Base-by-base conservation (phyloP, 2,113 vertebrate genomes). In the Meles meles region DNA sequence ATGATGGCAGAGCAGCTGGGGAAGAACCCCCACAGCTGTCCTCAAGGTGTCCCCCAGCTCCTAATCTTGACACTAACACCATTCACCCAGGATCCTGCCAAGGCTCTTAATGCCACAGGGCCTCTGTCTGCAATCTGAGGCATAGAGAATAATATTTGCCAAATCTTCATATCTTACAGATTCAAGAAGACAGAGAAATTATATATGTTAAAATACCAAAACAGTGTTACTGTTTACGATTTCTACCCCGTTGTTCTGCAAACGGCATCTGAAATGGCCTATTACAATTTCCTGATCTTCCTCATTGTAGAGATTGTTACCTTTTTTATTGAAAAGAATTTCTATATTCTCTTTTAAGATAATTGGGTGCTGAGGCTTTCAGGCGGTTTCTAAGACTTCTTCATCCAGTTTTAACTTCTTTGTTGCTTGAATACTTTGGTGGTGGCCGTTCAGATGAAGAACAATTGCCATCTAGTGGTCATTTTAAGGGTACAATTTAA, bases 381-480 rank as follows among this genome's bases (percentile, higher is more conserved):
- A 63, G 79, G 13, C 5, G 25, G 44, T 61, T 96, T 77, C 31
- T 25, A 63, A 82, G 23, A 55, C n/a, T n/a, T n/a, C n/a, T n/a
- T n/a, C n/a, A n/a, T n/a, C n/a, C 34, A 34, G 52, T 21, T 92
- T 74, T 55, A 34, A 49, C 69, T 44, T 97, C 31, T 93, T 77
- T 59, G 44, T 71, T 86, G 37, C 39, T 34, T 37, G 18, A 44
- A 52, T 83, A 3, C 25, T 12, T 12, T 90, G 31, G 0, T 3
- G 6, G 31, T 77, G 52, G 5, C 52, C 34, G 39, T 69, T 93
- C 89, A 79, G 39, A 37, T 72, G 95, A 90, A 37, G 95, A 94
- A 14, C 57, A 76, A 14, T 88, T 34, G 7, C 96, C 97, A 96
- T 47, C 95, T 98, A 81, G 94, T 96, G 97, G 96, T 37, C 59